Conservation (phyloP, 2,797 vertebrate genomes). For the Nyctibius grandis region DNA sequence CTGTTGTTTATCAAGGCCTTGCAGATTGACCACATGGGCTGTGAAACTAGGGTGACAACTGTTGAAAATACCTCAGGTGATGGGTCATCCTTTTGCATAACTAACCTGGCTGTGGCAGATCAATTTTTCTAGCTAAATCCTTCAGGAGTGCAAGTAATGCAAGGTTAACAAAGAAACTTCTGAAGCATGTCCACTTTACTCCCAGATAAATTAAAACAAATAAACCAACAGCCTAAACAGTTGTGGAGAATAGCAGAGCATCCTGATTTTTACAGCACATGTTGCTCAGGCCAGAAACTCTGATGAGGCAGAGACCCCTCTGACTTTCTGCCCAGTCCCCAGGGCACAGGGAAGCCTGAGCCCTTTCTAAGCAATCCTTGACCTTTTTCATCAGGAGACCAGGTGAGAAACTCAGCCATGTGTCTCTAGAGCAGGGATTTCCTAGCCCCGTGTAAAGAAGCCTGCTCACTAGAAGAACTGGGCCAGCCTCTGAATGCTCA, state of each 20-base stretch:
- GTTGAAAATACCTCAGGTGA: neutral
- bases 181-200: neutral
- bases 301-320: neutral
- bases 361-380: neutral
- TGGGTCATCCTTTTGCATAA: neutral
- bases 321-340: neutral
- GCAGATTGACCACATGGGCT: neutral
- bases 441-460: neutral
- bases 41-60: neutral
- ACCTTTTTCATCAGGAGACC: neutral
- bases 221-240: neutral
- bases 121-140: neutral
- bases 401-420: neutral
- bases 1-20: neutral
- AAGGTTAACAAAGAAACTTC: neutral
- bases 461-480: neutral
- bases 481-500: neutral
- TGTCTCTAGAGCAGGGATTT: neutral
- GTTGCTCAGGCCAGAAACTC: neutral
- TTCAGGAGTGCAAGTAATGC: neutral
- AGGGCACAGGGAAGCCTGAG: neutral
- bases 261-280: neutral
- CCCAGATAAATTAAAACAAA: neutral
- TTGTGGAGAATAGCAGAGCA: neutral
- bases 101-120: neutral